Evolutionary conservation across 2,113 vertebrate species (phyloP).

Genomic region (Scatophagus argus): DNA sequence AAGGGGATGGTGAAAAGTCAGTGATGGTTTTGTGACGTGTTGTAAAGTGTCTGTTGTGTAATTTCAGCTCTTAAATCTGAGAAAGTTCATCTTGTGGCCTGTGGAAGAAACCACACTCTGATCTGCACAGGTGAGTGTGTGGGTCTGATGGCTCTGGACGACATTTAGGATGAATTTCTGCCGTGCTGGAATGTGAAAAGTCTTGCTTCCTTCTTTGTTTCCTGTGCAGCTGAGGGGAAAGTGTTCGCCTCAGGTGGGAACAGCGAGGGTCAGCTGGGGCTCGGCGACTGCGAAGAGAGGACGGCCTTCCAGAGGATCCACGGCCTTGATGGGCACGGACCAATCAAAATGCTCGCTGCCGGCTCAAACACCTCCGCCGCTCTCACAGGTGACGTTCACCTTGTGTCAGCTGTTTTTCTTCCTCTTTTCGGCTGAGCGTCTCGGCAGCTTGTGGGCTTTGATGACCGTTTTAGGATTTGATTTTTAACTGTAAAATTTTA

Average conservation of each 20-base stretch:
- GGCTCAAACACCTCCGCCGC: conserved; percentile 95
- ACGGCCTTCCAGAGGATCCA: conserved; percentile 87
- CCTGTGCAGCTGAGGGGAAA: conserved; percentile 84
- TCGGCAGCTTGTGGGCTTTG: too few relatives aligned
- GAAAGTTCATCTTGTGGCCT: conserved; percentile 90
- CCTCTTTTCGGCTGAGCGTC: too few relatives aligned
- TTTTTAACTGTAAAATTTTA: background rate
- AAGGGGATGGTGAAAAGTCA: too few relatives aligned
- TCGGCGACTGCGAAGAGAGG: conserved; percentile 92
- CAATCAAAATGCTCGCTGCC: conserved; percentile 93
- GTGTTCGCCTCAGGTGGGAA: conserved; percentile 92
- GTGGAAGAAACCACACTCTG: conserved; percentile 95
- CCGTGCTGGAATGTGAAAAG: too few relatives aligned
- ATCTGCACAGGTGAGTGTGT: conserved; percentile 89
- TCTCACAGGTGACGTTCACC: conserved; percentile 88
- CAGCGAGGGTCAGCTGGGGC: conserved; percentile 93
- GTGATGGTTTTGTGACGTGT: background rate
- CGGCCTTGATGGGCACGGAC: conserved; percentile 85
- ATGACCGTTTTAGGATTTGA: too few relatives aligned
- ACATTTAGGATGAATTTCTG: too few relatives aligned
- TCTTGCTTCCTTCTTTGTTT: conserved; percentile 2
- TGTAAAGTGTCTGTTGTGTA: background rate
- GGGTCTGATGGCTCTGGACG: too few relatives aligned
- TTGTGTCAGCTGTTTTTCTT: too few relatives aligned
- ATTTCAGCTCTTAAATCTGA: conserved; percentile 91